Evolutionary conservation across 2,797 vertebrate species (phyloP), one percentile per base, ranked within the genome.

Genomic region (Sebastes umbrosus): DNA sequence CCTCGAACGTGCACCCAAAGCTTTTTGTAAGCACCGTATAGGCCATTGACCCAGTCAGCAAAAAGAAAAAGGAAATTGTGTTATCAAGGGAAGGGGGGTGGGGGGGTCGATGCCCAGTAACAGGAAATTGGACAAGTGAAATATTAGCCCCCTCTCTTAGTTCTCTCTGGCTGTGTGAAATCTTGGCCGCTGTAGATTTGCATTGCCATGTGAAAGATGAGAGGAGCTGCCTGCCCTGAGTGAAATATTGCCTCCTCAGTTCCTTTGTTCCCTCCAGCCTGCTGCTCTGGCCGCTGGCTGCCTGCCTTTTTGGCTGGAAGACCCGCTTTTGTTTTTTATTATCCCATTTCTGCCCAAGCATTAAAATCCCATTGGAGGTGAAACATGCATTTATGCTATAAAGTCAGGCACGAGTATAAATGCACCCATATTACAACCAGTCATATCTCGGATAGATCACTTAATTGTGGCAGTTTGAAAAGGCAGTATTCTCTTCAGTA

Each of bases 191-290:
- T 69, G 79, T 64, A 76, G 52, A 73, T 89, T 67, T 86, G 85
- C 77, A 78, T 70, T 63, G 77, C 78, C 77, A 57, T 83, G 83
- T 89, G 88, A 89, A 92, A 91, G 89, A 92, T 85, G 89, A 93
- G 88, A 89, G 74, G 63, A 83, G 87, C 77, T 73, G 75, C 70
- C 39, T 80, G 80, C 79, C 77, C 73, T 64, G 73, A 80, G 84
- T 89, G 77, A 86, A 86, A 82, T 76, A 79, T 87, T 76, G 78
- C 88, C 84, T 85, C 80, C 79, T 84, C 84, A 31, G 65, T 82
- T 90, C 89, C 91, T 93, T 94, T 93, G 92, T 93, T 93, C 89
- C 73, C 60, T 59, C 50, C 22, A 10, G 58, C 76, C 82, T 46
- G 71, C 84, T 73, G 79, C 39, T 80, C 75, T 65, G 77, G 65